A percentile compares a stretch with the other conserved stretches of the same genome.
Conservation (phyloP, 2,888 invertebrate genomes). For the Melangyna quadrimaculata region DNA sequence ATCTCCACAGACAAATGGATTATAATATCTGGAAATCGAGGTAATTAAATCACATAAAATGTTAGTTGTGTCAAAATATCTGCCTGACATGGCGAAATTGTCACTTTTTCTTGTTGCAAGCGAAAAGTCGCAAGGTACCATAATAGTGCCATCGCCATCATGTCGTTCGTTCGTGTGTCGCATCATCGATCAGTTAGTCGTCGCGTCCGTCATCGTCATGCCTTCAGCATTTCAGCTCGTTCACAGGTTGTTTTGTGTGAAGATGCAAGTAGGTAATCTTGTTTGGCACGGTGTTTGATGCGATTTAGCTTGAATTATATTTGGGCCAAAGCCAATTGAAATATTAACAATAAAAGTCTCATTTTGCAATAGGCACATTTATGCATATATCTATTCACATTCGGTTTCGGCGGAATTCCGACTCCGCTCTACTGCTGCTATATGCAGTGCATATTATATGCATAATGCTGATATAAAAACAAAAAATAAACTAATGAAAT, state of each 20-base stretch:
- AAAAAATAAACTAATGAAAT: conserved; percentile 42
- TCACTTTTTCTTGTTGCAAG: background rate
- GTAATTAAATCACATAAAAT: conserved; percentile 72
- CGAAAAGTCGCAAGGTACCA: background rate
- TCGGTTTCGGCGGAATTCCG: conserved; percentile 10
- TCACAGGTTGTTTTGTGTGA: conserved; percentile 66
- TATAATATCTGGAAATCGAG: conserved; percentile 81
- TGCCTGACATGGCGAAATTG: conserved; percentile 46
- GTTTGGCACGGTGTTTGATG: conserved; percentile 48
- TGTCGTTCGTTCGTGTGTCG: background rate
- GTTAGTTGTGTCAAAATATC: conserved; percentile 6
- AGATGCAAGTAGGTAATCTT: background rate
- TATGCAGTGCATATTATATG: background rate
- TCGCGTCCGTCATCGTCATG: background rate
- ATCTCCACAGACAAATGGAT: conserved; percentile 90
- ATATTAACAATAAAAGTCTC: conserved; percentile 59
- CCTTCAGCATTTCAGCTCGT: conserved; percentile 36
- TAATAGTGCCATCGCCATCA: conserved; percentile 12
- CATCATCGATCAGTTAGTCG: background rate
- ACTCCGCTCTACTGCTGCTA: background rate
- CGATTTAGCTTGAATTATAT: conserved; percentile 46
- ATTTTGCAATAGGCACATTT: conserved; percentile 18
- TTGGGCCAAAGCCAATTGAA: conserved; percentile 60
- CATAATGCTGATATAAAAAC: background rate
- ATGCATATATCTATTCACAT: background rate